Evolutionary conservation across 2,113 vertebrate species (phyloP), one percentile per base, ranked within the genome.

Genomic region (Gymnocephalus cernua): DNA sequence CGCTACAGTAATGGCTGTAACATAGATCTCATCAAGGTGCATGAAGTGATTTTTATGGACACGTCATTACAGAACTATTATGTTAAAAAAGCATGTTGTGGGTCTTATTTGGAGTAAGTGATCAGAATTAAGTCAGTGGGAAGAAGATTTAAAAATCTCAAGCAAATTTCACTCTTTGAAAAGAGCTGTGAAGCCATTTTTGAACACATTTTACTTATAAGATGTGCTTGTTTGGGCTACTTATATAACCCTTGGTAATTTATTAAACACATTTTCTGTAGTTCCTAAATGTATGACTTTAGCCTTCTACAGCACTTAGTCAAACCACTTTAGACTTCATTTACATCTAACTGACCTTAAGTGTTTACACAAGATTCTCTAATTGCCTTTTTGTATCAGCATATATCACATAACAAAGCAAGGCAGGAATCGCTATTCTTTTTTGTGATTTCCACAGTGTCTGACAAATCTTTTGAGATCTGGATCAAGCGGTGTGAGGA

Each of bases 401-500:
- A 38, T 73, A 2, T 19, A 21, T 27, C 38, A 6, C 3, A 4
- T 48, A 23, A n/a, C 12, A 50, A 25, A 54, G 4, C 1, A 61
- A 23, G 9, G 48, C 15, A n/a, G 11, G 7, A 58, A 71, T 12
- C 1, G 25, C 2, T 12, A 0, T 23, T 56, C 6, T 50, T 70
- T 77, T 70, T 67, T 80, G 9, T 90, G 2, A 59, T 61, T 84
- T 66, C 88, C 85, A 21, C 93, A 99, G 98, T 74, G 91, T 88
- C 96, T 61, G 94, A 96, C 89, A 86, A 93, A 88, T 90, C 92
- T 7, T 98, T 97, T 92, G 89, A 94, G 84, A 48, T 92, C 83
- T 99, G 98, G 98, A 96, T 99, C 89, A 95, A 96, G 88, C 95
- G 86, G 38, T 99, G 98, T 92, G 95, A 97, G 77, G 97, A 98